phyloP scores from a whole-genome alignment of 2,797 vertebrate species.

The Podargus strigoides region DNA sequence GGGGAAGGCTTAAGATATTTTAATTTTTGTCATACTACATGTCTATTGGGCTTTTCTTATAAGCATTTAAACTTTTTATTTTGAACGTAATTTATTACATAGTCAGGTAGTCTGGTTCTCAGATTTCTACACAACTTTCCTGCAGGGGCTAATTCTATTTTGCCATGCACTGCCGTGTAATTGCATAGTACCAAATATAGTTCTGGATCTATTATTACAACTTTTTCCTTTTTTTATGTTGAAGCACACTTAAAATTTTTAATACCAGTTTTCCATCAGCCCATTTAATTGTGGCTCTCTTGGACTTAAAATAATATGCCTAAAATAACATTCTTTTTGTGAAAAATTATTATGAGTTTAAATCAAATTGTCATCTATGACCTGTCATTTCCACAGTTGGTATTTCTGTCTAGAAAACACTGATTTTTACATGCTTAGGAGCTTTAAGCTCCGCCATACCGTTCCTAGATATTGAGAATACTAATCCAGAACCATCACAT shows the following conservation, averaged over 20 bases:
- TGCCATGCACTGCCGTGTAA: not conserved
- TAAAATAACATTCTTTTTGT: not conserved
- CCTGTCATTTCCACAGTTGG: not conserved
- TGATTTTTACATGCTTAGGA: not conserved
- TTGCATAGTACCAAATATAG: not conserved
- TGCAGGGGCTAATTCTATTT: not conserved
- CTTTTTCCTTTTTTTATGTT: not conserved
- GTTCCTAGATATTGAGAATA: not conserved
- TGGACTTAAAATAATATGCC: not conserved
- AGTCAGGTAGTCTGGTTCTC: not conserved
- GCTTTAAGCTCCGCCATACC: not conserved
- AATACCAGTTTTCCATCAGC: not conserved
- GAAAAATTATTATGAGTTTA: not conserved
- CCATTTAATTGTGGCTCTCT: not conserved
- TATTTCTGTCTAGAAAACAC: not conserved
- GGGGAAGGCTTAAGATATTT: not conserved
- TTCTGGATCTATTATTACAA: not conserved
- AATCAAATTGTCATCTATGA: not conserved
- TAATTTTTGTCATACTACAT: not conserved
- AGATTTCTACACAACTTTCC: not conserved
- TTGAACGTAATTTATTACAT: not conserved
- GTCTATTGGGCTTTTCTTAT: not conserved
- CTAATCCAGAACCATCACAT: not conserved
- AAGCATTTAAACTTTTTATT: not conserved
- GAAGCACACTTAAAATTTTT: not conserved